A percentile compares a stretch with the other conserved stretches of the same genome.
Conservation (phyloP, 1,140 invertebrate genomes). For the Bombus soroeensis region DNA sequence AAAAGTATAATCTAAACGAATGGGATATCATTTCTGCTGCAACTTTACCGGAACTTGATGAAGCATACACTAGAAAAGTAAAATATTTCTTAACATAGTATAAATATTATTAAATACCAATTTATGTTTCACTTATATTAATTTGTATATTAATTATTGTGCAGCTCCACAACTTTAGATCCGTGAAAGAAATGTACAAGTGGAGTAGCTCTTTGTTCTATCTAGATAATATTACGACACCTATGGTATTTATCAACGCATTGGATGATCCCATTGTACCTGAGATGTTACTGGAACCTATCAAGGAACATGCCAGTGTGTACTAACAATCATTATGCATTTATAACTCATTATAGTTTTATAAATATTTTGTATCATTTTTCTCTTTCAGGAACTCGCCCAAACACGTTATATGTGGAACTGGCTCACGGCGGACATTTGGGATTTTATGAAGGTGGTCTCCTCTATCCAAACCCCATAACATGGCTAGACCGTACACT, state of each 20-base stretch:
- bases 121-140: background rate
- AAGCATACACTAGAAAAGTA: slow-evolving; percentile 91
- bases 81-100: background rate
- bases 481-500: slow-evolving; percentile 95
- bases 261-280: slow-evolving; percentile 95
- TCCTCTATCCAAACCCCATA: slow-evolving; percentile 92
- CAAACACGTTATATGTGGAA: slow-evolving; percentile 89
- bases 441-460: slow-evolving; percentile 95
- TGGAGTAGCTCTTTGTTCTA: slow-evolving; percentile 92
- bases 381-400: slow-evolving; percentile 85
- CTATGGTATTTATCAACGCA: slow-evolving; percentile 95
- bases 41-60: slow-evolving; percentile 93
- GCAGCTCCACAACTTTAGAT: slow-evolving; percentile 88
- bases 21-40: slow-evolving; percentile 92
- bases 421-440: slow-evolving; percentile 95
- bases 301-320: slow-evolving; percentile 90
- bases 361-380: background rate
- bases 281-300: slow-evolving; percentile 87
- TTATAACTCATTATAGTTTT: background rate
- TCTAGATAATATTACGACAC: slow-evolving; percentile 89
- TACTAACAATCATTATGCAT: slow-evolving; percentile 54
- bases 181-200: slow-evolving; percentile 90
- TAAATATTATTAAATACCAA: background rate
- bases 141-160: slow-evolving; percentile 27
- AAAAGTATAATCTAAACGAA: slow-evolving; percentile 87